Evolutionary conservation across 2,888 invertebrate species (phyloP).

Genomic region (Bedellia somnulentella): DNA sequence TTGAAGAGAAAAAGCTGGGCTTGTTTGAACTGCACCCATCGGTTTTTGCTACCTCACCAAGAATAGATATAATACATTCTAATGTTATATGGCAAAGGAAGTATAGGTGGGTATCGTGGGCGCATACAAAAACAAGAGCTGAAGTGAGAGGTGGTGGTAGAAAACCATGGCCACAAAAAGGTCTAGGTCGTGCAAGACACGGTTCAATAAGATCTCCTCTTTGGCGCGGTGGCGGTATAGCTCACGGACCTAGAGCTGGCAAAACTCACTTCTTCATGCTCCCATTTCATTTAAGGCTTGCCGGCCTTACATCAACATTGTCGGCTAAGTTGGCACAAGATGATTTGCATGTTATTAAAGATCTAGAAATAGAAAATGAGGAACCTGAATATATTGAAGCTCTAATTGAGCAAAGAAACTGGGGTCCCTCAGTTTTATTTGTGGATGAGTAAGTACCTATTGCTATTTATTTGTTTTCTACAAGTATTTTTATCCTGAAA

Average conservation of each 20-base stretch:
- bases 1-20: slow-evolving; percentile 78
- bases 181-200: slow-evolving; percentile 85
- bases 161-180: slow-evolving; percentile 98
- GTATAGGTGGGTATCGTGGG: slow-evolving; percentile 82
- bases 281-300: slow-evolving; percentile 72
- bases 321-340: slow-evolving; percentile 94
- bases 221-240: slow-evolving; percentile 79
- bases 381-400: slow-evolving; percentile 78
- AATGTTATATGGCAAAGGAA: slow-evolving; percentile 86
- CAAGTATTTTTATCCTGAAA: too few species aligned
- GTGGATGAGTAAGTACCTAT: slow-evolving; percentile 89
- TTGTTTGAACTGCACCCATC: slow-evolving; percentile 88
- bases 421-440: slow-evolving; percentile 96
- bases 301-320: slow-evolving; percentile 80
- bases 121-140: slow-evolving; percentile 74
- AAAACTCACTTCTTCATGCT: slow-evolving; percentile 93
- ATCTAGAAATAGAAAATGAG: slow-evolving; percentile 82
- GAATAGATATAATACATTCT: slow-evolving; percentile 82
- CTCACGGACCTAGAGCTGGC: slow-evolving; percentile 91
- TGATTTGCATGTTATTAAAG: slow-evolving; percentile 88
- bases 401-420: slow-evolving; percentile 80
- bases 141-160: slow-evolving; percentile 88
- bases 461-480: slow-evolving; percentile 7
- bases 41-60: slow-evolving; percentile 79
- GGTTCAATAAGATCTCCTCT: slow-evolving; percentile 91